Evolutionary conservation across 2,113 vertebrate genomes (phyloP), one percentile per base, ranked within the genome.

Genomic region (Phoxinus phoxinus): DNA sequence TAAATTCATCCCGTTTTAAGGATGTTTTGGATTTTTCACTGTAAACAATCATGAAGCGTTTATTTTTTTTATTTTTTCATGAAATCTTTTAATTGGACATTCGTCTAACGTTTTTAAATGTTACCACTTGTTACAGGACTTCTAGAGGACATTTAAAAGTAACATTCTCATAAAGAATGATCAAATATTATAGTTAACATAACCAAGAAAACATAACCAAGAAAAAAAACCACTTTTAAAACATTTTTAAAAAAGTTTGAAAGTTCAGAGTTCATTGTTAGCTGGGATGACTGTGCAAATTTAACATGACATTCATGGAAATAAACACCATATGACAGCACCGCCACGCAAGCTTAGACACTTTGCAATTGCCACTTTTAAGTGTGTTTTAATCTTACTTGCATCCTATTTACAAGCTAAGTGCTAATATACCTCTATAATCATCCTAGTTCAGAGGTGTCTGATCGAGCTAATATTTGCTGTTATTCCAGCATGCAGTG

Each of bases 401-500:
- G 41, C n/a, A 4, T 44, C 21, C 35, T 69, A 30, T 81, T 30
- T 82, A 79, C 89, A 87, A 87, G 88, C 83, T 86, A 69, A 80
- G 77, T 84, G 87, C 86, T 81, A 86, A 72, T 71, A 72, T 3
- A 63, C 83, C 75, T 87, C 85, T 53, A 37, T 85, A 82, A 87
- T 87, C 88, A 88, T 76, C 77, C 51, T 79, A 81, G 78, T 85
- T 75, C 30, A 67, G 81, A 65, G 41, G 46, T 48, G 81, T 41
- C 19, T 73, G 65, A 76, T 78, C 41, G 13, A 30, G 58, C 58
- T 86, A 59, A 87, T 86, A 67, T 67, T 15, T 10, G 61, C 10
- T 44, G 76, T 85, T 75, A 58, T 78, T 88, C 82, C 74, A 77
- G 63, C 77, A 73, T 76, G 65, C 74, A 83, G 83, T 30, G 72